Base-by-base conservation (phyloP, 2,113 vertebrate species). In the Varanus komodoensis region DNA sequence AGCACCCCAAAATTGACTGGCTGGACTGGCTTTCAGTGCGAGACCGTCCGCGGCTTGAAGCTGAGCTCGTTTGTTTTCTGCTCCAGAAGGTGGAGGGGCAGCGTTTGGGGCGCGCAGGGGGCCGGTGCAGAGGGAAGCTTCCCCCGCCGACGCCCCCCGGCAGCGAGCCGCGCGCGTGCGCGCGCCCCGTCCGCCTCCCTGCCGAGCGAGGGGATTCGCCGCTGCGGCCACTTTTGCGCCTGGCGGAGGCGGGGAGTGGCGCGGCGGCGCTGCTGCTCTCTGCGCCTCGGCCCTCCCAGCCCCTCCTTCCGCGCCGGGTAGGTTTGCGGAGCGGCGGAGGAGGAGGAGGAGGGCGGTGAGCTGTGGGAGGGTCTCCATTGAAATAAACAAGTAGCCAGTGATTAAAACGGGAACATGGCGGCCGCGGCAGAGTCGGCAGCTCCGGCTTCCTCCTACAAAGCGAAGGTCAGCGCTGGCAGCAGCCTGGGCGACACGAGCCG, bases 381-480 rank as follows among this genome's bases (percentile, higher is more conserved):
- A 96, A 97, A 97, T 97, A 97, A 97, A 97, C 97, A 97, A 97
- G 94, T 96, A 97, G 96, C 95, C 96, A 96, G 96, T 96, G 96
- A 97, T 97, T 97, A 97, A 44, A 96, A 96, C 96, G 95, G 96
- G 96, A 97, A 96, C 97, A 97, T 97, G 97, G 97, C 96, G 96
- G 97, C 97, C 91, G 94, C 95, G 95, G 96, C 90, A 91, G 95
- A 91, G 71, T 95, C 96, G 79, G 88, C 96, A 77, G 96, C 95
- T 94, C 92, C 96, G 69, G 95, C 89, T 89, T 89, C 89, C 89
- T 85, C 95, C 93, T 93, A 92, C 92, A 95, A 95, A 91, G 96
- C 95, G 96, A 96, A 97, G 97, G 96, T 97, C 96, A 96, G 96
- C 95, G 94, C 95, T 89, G 94, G 95, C 94, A 87, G 96, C 96